These are phyloP conservation scores for Montipora capitata DNA, from an alignment of 92 coral and sea anemone species.

Conservation along the genomic window DNA sequence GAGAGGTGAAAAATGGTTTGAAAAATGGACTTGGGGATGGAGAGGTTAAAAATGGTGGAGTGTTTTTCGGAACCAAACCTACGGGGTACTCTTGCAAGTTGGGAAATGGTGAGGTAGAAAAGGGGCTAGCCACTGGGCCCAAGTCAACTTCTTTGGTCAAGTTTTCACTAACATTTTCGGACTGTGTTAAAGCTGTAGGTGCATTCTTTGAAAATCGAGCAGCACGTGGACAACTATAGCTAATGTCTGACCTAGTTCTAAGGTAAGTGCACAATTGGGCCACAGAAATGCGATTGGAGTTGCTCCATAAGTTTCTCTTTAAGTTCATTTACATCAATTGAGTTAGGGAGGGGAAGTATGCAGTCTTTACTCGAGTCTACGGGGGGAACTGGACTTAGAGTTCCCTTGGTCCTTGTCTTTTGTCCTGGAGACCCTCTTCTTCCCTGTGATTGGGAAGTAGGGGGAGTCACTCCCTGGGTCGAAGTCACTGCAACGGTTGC, in stretches of 20 bases:
- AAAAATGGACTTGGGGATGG: neutral
- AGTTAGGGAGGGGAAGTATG: slow-evolving; percentile 32
- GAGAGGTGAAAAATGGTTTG: no score
- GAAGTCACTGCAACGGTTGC: no score
- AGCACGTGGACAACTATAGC: slow-evolving; percentile 26
- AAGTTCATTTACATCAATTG: slow-evolving; percentile 20
- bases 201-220: slow-evolving; percentile 35
- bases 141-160: slow-evolving; percentile 28
- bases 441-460: no score
- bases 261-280: neutral
- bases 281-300: slow-evolving; percentile 37
- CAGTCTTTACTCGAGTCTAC: neutral
- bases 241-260: slow-evolving; percentile 19
- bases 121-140: slow-evolving; percentile 75
- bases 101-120: slow-evolving; percentile 46
- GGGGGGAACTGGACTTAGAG: neutral
- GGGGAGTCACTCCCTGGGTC: no score
- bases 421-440: neutral
- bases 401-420: slow-evolving; percentile 2
- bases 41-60: slow-evolving; percentile 68
- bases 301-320: slow-evolving; percentile 28
- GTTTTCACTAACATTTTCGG: slow-evolving; percentile 21
- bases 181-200: slow-evolving; percentile 38
- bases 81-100: slow-evolving; percentile 75
- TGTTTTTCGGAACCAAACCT: slow-evolving; percentile 81